phyloP scores from a whole-genome alignment of 2,888 invertebrate genomes.

The Pecten maximus region DNA sequence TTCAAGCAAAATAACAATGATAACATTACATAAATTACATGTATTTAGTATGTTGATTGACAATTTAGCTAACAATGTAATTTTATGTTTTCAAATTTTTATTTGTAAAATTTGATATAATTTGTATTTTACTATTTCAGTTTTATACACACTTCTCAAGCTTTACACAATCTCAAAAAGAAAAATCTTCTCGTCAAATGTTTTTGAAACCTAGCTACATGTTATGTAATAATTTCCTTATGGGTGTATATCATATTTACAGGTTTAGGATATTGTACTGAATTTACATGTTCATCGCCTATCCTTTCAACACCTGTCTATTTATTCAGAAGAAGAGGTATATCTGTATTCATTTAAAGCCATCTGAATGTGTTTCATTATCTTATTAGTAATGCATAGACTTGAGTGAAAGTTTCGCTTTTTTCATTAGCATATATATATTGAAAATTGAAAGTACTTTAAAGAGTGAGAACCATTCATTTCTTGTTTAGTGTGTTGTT shows the following conservation, averaged over 20 bases:
- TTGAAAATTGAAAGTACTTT: neutral
- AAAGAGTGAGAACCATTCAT: neutral
- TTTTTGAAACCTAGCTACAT: too few species aligned
- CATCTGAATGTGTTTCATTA: neutral
- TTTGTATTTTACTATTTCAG: too few species aligned
- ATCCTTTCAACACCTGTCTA: neutral
- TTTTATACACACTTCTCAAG: too few species aligned
- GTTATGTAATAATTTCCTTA: too few species aligned
- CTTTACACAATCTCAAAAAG: too few species aligned
- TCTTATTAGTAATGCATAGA: neutral
- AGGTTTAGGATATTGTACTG: neutral
- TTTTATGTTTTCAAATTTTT: too few species aligned
- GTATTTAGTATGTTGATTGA: too few species aligned
- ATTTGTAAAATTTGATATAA: too few species aligned
- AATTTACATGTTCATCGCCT: neutral
- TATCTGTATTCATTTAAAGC: neutral
- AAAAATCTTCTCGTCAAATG: too few species aligned
- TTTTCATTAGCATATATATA: neutral
- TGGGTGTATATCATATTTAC: neutral
- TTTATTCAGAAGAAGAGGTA: neutral
- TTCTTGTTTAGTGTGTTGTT: neutral
- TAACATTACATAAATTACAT: too few species aligned
- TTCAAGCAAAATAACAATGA: too few species aligned
- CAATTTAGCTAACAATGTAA: too few species aligned
- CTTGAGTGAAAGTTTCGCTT: neutral